These are phyloP conservation scores for Cladopsammia gracilis DNA, from an alignment of 64 coral and sea anemone species.

Conservation along the genomic window DNA sequence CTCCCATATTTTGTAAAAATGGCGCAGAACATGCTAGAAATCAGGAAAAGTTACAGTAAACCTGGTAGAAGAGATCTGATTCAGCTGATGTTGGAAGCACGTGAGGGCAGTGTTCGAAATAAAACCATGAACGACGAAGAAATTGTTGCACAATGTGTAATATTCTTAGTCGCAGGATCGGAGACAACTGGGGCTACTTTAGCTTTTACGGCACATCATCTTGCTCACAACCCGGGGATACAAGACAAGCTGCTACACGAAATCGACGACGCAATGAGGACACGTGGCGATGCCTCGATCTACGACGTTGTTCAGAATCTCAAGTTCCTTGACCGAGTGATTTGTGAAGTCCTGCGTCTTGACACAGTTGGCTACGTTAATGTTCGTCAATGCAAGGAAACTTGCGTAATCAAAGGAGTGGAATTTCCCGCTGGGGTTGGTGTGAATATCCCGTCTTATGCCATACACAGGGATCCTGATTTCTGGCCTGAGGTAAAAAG, in stretches of 20 bases:
- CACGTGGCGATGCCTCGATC: background rate
- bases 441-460: conserved; percentile 7
- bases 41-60: background rate
- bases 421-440: conserved; percentile 36
- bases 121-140: conserved; percentile 11
- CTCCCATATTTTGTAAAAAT: conserved; percentile 2
- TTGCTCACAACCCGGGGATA: conserved; percentile 22
- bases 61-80: conserved; percentile 4
- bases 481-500: conserved; percentile 21
- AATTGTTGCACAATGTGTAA: conserved; percentile 32
- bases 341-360: conserved; percentile 18
- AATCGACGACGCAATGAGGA: conserved; percentile 30
- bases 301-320: conserved; percentile 32
- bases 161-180: conserved; percentile 39
- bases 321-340: conserved; percentile 36
- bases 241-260: conserved; percentile 39
- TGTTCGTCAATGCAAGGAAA: conserved; percentile 20
- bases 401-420: conserved; percentile 37
- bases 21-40: background rate
- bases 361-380: conserved; percentile 8
- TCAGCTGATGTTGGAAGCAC: conserved; percentile 13
- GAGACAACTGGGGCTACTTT: conserved; percentile 35
- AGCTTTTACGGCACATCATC: conserved; percentile 23
- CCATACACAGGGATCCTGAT: conserved; percentile 17
- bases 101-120: background rate